Conservation (phyloP, 1,140 invertebrate genomes). For the Drosophila pseudoananassae region DNA sequence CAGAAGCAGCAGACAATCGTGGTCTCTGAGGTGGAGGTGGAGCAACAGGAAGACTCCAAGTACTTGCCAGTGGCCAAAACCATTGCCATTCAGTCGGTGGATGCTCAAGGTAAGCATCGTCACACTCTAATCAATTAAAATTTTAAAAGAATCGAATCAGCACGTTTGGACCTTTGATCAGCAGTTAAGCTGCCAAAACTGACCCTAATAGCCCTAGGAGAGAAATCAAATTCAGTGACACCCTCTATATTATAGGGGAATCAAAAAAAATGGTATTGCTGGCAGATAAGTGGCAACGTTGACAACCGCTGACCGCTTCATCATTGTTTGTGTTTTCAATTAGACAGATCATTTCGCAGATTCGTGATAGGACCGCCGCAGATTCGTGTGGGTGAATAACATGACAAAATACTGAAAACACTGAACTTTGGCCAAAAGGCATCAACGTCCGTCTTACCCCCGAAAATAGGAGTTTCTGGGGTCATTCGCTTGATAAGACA, state of each 20-base stretch:
- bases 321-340: slow-evolving; percentile 47
- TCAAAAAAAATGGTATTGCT: slow-evolving; percentile 33
- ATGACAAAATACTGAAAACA: slow-evolving; percentile 30
- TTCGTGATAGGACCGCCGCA: slow-evolving; percentile 42
- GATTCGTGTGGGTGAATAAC: slow-evolving; percentile 72
- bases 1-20: slow-evolving; percentile 88
- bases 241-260: slow-evolving; percentile 40
- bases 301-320: slow-evolving; percentile 37
- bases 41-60: slow-evolving; percentile 89
- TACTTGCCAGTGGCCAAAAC: slow-evolving; percentile 90
- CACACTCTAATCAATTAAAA: slow-evolving; percentile 2
- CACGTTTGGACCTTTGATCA: slow-evolving; percentile 46
- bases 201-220: slow-evolving; percentile 43
- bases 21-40: slow-evolving; percentile 91
- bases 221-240: slow-evolving; percentile 55
- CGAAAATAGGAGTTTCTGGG: slow-evolving; percentile 36
- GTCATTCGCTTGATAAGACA: slow-evolving; percentile 41
- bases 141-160: not conserved
- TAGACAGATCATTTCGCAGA: slow-evolving; percentile 54
- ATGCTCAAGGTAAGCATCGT: slow-evolving; percentile 85
- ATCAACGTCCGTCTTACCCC: not conserved
- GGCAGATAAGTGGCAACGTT: slow-evolving; percentile 58
- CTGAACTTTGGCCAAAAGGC: slow-evolving; percentile 55
- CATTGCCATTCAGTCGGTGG: slow-evolving; percentile 90
- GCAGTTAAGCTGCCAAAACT: slow-evolving; percentile 18